Evolutionary conservation across 2,113 vertebrate genomes (phyloP).

Genomic region (Entelurus aequoreus): DNA sequence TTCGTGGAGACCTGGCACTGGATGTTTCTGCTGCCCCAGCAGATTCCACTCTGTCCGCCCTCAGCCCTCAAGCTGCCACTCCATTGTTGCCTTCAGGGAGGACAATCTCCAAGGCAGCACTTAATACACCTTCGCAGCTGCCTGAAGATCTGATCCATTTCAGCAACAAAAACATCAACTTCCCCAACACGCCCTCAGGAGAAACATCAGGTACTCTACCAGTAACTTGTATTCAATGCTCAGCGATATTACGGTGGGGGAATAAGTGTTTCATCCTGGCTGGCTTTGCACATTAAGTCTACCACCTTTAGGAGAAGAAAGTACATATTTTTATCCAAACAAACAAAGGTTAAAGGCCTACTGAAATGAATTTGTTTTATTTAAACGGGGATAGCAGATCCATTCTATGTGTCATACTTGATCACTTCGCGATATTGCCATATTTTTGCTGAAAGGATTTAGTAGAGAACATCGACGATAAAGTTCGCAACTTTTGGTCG

Average conservation of each 20-base stretch:
- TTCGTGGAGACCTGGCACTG: conserved; percentile 70
- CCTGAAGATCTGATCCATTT: conserved; percentile 73
- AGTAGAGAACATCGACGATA: too few relatives aligned
- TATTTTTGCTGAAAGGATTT: too few relatives aligned
- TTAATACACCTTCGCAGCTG: conserved; percentile 3
- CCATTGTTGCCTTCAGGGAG: conserved; percentile 60
- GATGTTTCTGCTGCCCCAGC: conserved; percentile 54
- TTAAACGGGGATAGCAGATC: too few relatives aligned
- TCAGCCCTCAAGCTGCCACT: conserved; percentile 63
- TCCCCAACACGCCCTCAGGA: conserved; percentile 77
- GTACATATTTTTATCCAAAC: too few relatives aligned
- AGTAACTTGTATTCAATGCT: neutral
- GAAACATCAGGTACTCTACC: conserved; percentile 77
- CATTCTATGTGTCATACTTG: too few relatives aligned
- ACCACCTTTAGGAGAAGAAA: too few relatives aligned
- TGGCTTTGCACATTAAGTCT: too few relatives aligned
- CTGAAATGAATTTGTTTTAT: too few relatives aligned
- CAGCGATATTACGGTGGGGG: neutral
- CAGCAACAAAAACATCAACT: conserved; percentile 76
- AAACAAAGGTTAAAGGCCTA: too few relatives aligned
- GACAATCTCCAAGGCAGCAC: conserved; percentile 40
- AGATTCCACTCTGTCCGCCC: conserved; percentile 39
- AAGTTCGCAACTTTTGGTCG: too few relatives aligned
- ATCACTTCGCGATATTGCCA: too few relatives aligned
- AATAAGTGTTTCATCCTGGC: too few relatives aligned